phyloP scores from a whole-genome alignment of 1,140 invertebrate genomes.

The Magallana ariakensis region DNA sequence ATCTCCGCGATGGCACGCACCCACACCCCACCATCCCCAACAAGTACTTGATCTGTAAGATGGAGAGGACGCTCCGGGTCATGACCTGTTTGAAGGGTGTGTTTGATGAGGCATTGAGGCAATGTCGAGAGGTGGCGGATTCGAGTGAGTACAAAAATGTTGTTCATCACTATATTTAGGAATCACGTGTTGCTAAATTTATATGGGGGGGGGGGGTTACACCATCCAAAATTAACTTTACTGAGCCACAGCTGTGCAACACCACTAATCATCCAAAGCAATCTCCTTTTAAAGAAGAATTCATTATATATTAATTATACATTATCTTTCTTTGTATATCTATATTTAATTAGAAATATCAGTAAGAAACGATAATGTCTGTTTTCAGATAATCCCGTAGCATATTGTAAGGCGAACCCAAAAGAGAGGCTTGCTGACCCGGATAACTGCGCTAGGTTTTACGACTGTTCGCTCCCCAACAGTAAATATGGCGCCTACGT shows the following conservation, averaged over 20 bases:
- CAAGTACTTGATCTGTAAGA: constrained; percentile 66
- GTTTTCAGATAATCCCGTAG: constrained; percentile 50
- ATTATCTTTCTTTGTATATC: no score
- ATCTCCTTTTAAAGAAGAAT: no score
- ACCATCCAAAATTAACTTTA: no score
- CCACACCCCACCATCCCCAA: constrained; percentile 64
- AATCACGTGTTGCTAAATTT: no score
- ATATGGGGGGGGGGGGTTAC: no score
- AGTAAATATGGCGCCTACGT: constrained; percentile 51
- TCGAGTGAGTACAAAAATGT: constrained; percentile 23
- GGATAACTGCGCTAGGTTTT: constrained; percentile 66
- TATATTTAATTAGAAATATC: neutral
- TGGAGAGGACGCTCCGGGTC: constrained; percentile 63
- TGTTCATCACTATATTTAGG: no score
- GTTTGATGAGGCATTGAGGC: constrained; percentile 34
- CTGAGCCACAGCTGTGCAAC: no score
- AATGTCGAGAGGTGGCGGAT: constrained; percentile 3
- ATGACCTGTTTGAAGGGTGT: constrained; percentile 47
- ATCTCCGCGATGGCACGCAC: constrained; percentile 66
- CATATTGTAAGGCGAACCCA: constrained; percentile 62
- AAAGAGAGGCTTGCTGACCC: constrained; percentile 59
- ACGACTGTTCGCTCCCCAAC: constrained; percentile 62
- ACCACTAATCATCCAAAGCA: no score
- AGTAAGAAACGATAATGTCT: no score
- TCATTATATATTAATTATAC: no score